Evolutionary conservation across 1,140 invertebrate species (phyloP), one percentile per base, ranked within the genome.

Genomic region (Probaryconus sp.): DNA sequence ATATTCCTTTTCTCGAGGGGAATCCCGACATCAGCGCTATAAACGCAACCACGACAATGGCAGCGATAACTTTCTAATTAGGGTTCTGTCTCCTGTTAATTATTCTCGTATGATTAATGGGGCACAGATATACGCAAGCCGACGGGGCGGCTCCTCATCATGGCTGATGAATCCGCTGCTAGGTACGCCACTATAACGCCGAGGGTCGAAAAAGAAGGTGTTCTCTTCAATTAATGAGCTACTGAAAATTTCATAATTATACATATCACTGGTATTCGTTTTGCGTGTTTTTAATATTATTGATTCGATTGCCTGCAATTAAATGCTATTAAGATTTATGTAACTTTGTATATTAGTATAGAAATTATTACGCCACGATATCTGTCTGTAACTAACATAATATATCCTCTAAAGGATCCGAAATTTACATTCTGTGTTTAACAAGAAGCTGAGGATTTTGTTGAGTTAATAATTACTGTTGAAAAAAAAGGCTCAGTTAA

Each of bases 1-100:
- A 67, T 69, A 67, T 71, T 67, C 40, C 28, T 53, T 76, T 72
- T 72, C 67, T 63, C 61, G 33, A 76, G 45, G 56, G 53, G 43
- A 76, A 68, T 76, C 48, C 56, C 65, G 47, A 48, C 61, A 45
- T 71, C 67, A 72, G 48, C 63, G 60, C 55, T 61, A 72, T 64
- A 64, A 72, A 72, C 58, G 53, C 37, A 60, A 48, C 51, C 68
- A 50, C 48, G 64, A 65, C 71, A 78, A 70, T 68, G 67, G 70
- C 61, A 71, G 63, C 71, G 76, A 78, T 78, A 78, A 75, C 56
- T 78, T 78, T 75, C 67, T 78, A 78, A 78, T 78, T 78, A 78
- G 71, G 67, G 53, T 58, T 63, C 61, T 78, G 76, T 71, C 76
- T 71, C 65, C 43, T 71, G 67, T 78, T 78, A 75, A 78, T 78